Evolutionary conservation across 2,797 vertebrate species (phyloP), one percentile per base, ranked within the genome.

Genomic region (Coilia nasus): DNA sequence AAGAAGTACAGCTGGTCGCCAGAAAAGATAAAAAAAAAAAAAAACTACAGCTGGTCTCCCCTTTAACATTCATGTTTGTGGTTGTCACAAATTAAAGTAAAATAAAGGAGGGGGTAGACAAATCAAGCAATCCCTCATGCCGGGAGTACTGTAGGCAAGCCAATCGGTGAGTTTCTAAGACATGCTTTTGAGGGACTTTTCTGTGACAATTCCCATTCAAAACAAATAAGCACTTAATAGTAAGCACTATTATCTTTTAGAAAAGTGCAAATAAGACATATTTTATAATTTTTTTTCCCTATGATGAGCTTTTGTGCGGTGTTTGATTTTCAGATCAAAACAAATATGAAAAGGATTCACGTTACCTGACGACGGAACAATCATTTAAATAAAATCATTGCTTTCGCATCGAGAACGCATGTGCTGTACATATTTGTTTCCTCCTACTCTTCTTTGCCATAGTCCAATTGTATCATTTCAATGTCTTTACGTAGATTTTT

Each of bases 281-380:
- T 62, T 19, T 81, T 59, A 60, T 41, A 6, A 31, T 21, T 9
- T 35, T 35, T 78, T 84, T 85, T 64, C 47, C 57, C 83, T 59
- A 78, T 90, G 88, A 88, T 91, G 90, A 91, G 89, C 84, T 19
- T 92, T 92, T 92, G 93, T 93, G 92, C 92, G 92, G 90, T 31
- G 90, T 90, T 85, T 81, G 81, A 47, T 78, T 75, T 83, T 85
- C 91, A 92, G 71, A 78, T 93, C 90, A 91, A 92, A 90, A 85
- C 84, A 88, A 88, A 82, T 71, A 86, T 83, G 83, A 83, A 86
- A 88, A 85, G 83, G 87, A 85, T 84, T 85, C 83, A 89, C 86
- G 86, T 87, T 87, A 89, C 83, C 83, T 86, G 81, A 81, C 83
- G 54, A 62, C 83, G 81, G 86, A 88, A 87, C 85, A 84, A 89